Evolutionary conservation across 2,797 vertebrate species (phyloP), one percentile per base, ranked within the genome.

Genomic region (Myotis myotis): DNA sequence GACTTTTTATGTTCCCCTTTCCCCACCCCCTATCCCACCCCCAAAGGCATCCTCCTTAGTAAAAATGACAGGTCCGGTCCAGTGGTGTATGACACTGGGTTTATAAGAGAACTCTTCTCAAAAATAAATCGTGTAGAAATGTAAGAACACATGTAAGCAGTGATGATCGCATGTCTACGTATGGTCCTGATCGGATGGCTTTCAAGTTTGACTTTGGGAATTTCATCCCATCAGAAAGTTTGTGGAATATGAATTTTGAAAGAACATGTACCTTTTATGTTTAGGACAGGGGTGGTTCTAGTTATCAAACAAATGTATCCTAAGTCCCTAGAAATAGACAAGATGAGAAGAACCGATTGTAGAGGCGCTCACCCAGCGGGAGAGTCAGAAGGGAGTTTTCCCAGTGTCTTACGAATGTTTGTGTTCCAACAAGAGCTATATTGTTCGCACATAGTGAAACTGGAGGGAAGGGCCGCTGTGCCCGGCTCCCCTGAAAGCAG

Each of bases 381-480:
- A 20, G 28, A 22, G 87, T 94, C 94, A 55, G 75, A 93, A 89
- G 70, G 44, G 36, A 94, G 86, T 87, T 96, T 97, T 60, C 96
- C 79, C 80, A 53, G 30, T 80, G 87, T 87, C 55, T 94, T 8
- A 76, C n/a, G 92, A 62, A 83, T 28, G 2, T 33, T 70, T 97
- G 47, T 93, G 93, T 97, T 96, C 92, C 92, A 89, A 97, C 94
- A 97, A 97, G 95, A 95, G 68, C 95, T 87, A 87, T 66, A 72
- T 96, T 98, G 95, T 97, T 62, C 89, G 38, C 51, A 15, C 84
- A 64, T 36, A 68, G 92, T 68, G 88, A 71, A 70, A 74, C 74
- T 80, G 68, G 95, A 96, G 95, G 78, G 96, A 96, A 93, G 81
- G 92, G 94, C 36, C 5, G 1, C 80, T 95, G 33, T 87, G 72